Evolutionary conservation across 2,888 invertebrate species (phyloP).

Genomic region (Athripsodes cinereus): DNA sequence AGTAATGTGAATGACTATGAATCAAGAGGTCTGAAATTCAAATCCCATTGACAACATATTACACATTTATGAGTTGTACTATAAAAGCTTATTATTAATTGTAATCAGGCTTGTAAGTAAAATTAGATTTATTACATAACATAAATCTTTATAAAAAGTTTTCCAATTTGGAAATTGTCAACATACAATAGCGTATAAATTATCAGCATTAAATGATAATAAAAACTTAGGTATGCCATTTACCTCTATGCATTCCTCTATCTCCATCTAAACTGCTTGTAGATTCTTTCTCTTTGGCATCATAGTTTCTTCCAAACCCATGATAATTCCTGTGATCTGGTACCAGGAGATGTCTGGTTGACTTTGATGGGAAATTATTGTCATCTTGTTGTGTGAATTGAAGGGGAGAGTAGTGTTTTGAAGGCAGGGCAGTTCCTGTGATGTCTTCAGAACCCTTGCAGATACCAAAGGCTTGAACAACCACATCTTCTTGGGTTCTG

Average conservation of each 20-base stretch:
- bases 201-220: too few species aligned
- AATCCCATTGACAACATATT: too few species aligned
- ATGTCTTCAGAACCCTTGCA: constrained; percentile 43
- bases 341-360: constrained; percentile 58
- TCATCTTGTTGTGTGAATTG: constrained; percentile 62
- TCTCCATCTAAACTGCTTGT: constrained; percentile 27
- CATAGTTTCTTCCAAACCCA: constrained; percentile 26
- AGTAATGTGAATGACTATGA: too few species aligned
- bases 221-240: too few species aligned
- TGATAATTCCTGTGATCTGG: constrained; percentile 53
- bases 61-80: too few species aligned
- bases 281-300: constrained; percentile 26
- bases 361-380: constrained; percentile 58
- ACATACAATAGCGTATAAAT: too few species aligned
- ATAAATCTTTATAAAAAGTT: too few species aligned
- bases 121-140: too few species aligned
- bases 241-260: constrained; percentile 23
- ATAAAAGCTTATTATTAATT: too few species aligned
- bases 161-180: too few species aligned
- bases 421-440: constrained; percentile 57
- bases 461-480: constrained; percentile 57
- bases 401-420: constrained; percentile 55
- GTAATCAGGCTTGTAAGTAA: too few species aligned
- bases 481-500: constrained; percentile 55
- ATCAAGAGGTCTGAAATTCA: too few species aligned